Evolutionary conservation across 2,888 invertebrate species (phyloP).

Genomic region (Zhengitettix transpicula): DNA sequence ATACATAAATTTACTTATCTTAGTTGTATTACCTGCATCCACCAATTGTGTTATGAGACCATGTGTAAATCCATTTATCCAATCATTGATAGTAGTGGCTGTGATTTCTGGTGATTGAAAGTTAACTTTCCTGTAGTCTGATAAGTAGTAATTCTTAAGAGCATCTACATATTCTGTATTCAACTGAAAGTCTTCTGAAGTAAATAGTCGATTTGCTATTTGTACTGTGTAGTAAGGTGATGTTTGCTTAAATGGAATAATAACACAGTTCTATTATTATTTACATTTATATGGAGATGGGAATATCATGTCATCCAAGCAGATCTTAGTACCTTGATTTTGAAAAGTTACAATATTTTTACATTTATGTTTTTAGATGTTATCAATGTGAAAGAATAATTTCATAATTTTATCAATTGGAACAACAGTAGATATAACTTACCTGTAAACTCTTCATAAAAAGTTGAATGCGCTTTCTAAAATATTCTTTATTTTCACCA

Average conservation of each 20-base stretch:
- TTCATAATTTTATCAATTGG: not conserved
- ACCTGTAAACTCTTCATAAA: slow-evolving; percentile 13
- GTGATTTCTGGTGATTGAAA: slow-evolving; percentile 30
- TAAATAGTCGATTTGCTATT: slow-evolving; percentile 14
- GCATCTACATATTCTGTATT: slow-evolving; percentile 28
- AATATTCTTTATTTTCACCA: slow-evolving; percentile 22
- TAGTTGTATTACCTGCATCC: slow-evolving; percentile 29
- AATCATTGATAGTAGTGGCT: slow-evolving; percentile 36
- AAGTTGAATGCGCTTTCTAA: slow-evolving; percentile 12
- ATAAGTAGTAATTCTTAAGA: slow-evolving; percentile 31
- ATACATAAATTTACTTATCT: not conserved
- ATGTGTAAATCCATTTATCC: slow-evolving; percentile 38
- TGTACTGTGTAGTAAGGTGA: not conserved
- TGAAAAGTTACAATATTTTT: too few relatives aligned
- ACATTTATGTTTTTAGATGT: too few relatives aligned
- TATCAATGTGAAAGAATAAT: too few relatives aligned
- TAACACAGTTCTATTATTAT: too few relatives aligned
- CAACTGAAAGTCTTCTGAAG: slow-evolving; percentile 13
- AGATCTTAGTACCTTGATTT: too few relatives aligned
- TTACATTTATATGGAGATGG: too few relatives aligned
- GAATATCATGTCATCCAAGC: too few relatives aligned
- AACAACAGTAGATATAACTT: slow-evolving; percentile 7
- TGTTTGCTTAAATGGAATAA: too few relatives aligned
- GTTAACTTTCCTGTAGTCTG: slow-evolving; percentile 32
- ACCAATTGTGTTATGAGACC: slow-evolving; percentile 37